These are phyloP conservation scores for Tipula confusa DNA, from an alignment of 2,888 invertebrate species.

Conservation along the genomic window DNA sequence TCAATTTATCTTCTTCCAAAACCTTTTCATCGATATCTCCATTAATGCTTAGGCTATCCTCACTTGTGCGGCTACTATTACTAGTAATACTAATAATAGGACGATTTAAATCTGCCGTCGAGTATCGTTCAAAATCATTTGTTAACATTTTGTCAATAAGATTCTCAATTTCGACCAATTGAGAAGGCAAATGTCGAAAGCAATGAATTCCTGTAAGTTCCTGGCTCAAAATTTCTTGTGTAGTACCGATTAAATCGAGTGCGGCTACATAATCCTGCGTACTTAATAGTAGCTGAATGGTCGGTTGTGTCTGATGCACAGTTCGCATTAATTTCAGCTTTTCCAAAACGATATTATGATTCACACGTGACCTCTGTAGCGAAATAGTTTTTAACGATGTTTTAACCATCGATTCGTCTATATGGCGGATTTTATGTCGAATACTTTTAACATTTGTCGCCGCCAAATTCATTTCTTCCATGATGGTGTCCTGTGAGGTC, in stretches of 20 bases:
- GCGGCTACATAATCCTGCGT: conserved; percentile 97
- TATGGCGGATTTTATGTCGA: conserved; percentile 68
- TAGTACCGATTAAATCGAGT: conserved; percentile 91
- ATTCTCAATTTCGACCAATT: conserved; percentile 91
- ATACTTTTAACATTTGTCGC: conserved; percentile 69
- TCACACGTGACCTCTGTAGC: conserved; percentile 61
- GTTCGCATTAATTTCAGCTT: conserved; percentile 87
- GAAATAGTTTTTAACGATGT: conserved; percentile 75
- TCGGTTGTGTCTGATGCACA: conserved; percentile 96
- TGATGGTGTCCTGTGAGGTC: conserved; percentile 95
- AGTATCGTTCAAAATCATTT: conserved; percentile 88
- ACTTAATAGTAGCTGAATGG: conserved; percentile 88
- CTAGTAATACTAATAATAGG: conserved; percentile 56
- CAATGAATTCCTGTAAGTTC: conserved; percentile 90
- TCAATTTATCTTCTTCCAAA: conserved; percentile 78
- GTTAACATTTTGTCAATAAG: conserved; percentile 95
- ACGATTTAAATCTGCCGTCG: conserved; percentile 86
- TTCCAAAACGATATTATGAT: conserved; percentile 63
- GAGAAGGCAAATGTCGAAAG: conserved; percentile 92
- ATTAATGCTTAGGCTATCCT: conserved; percentile 49
- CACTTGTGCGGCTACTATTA: conserved; percentile 35
- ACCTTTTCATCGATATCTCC: conserved; percentile 51
- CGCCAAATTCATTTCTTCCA: conserved; percentile 88
- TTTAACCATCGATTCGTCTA: conserved; percentile 74
- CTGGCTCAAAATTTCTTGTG: conserved; percentile 87